Percentiles rank a stretch among this genome's conserved stretches.
These are phyloP conservation scores for Drosophila subsilvestris DNA, from an alignment of 2,888 invertebrate species.

Conservation along the genomic window DNA sequence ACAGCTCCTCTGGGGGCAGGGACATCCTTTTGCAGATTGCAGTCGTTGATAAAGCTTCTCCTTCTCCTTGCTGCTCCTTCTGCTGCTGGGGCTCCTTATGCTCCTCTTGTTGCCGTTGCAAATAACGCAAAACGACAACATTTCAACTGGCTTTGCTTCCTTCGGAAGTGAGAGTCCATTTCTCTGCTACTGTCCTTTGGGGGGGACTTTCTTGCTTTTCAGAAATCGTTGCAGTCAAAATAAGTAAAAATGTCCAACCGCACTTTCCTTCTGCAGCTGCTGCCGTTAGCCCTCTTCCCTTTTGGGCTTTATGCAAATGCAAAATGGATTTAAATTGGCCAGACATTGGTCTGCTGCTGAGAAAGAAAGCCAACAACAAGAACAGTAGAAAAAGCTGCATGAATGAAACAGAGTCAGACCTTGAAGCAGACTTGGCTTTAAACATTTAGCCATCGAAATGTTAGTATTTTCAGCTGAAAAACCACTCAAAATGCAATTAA, in stretches of 20 bases:
- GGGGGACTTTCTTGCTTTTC: conserved; percentile 3
- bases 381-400: conserved; percentile 12
- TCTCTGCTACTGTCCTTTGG: background rate
- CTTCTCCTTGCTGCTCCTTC: conserved; percentile 42
- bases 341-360: conserved; percentile 36
- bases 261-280: background rate
- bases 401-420: background rate
- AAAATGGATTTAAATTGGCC: conserved; percentile 57
- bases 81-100: background rate
- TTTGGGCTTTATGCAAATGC: conserved; percentile 40
- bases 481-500: conserved; percentile 64
- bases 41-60: conserved; percentile 80
- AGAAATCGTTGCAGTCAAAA: conserved; percentile 42
- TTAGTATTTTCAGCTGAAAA: conserved; percentile 26
- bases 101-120: conserved; percentile 50
- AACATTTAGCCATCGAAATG: conserved; percentile 42
- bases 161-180: conserved; percentile 18
- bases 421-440: conserved; percentile 37
- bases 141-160: conserved; percentile 37
- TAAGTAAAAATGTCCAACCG: conserved; percentile 48
- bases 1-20: conserved; percentile 7
- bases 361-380: conserved; percentile 35
- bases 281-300: conserved; percentile 3
- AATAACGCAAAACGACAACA: conserved; percentile 61
- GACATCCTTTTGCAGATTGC: conserved; percentile 64